Evolutionary conservation across 2,888 invertebrate species (phyloP).

Genomic region (Adineta ricciae): DNA sequence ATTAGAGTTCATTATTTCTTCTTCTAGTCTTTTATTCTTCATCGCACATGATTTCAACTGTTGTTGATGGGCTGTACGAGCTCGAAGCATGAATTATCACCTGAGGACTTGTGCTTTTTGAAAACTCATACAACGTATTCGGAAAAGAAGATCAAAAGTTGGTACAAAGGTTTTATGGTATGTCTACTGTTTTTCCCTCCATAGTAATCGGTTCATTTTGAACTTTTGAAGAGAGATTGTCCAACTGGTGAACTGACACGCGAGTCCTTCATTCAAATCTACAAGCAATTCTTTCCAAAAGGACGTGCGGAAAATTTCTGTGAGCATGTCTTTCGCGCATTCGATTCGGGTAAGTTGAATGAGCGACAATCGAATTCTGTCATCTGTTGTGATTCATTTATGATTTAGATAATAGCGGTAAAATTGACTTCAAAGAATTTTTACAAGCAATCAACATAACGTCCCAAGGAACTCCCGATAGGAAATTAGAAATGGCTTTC

Average conservation of each 20-base stretch:
- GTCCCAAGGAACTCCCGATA: slow-evolving; percentile 4
- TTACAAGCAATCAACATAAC: slow-evolving; percentile 18
- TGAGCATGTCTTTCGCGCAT: slow-evolving; percentile 20
- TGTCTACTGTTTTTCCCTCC: background rate
- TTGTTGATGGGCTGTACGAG: slow-evolving; percentile 21
- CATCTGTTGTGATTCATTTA: background rate
- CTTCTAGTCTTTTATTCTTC: background rate
- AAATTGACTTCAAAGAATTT: slow-evolving; percentile 23
- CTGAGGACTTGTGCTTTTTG: background rate
- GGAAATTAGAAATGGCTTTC: slow-evolving; percentile 18
- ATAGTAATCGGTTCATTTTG: background rate
- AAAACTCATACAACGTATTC: background rate
- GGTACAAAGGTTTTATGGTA: slow-evolving; percentile 21
- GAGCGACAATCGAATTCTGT: background rate
- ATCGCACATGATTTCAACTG: background rate
- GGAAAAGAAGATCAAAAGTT: slow-evolving; percentile 1
- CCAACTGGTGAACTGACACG: background rate
- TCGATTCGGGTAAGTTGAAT: background rate
- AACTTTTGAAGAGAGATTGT: background rate
- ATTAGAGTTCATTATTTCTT: background rate
- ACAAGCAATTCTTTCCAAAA: slow-evolving; percentile 18
- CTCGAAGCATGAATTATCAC: background rate
- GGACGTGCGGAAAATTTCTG: slow-evolving; percentile 17
- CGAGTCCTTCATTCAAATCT: background rate
- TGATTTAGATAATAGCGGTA: slow-evolving; percentile 8